Base-by-base conservation (phyloP, 2,113 vertebrate species). In the Pygoscelis adeliae region DNA sequence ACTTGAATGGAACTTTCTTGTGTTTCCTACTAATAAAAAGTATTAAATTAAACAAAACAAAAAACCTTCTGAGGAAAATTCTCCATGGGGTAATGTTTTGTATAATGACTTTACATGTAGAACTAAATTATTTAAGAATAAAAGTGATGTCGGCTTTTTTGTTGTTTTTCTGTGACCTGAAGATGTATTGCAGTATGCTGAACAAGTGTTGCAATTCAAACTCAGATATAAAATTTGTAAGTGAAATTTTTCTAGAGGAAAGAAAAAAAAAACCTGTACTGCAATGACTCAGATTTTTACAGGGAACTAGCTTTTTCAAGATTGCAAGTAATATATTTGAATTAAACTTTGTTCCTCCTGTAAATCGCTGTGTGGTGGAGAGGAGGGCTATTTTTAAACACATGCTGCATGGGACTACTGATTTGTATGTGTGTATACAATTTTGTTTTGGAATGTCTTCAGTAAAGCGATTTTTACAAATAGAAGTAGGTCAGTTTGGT, bases 281-380 rank as follows among this genome's bases (percentile, higher is more conserved):
- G 40, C 27, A 77, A 19, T 83, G 66, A 83, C 53, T 91, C 66
- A 83, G 49, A 83, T 59, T 93, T 93, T 93, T 80, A 85, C 30
- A 69, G 66, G 44, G 40, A 86, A 25, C 42, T 69, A 76, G 52
- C 46, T 82, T 94, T 96, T 87, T 72, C 46, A 91, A 71, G 59
- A 87, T 71, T 78, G 27, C 56, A 87, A 70, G 29, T 83, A 90
- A 78, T 89, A 32, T 38, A 53, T 86, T 90, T 83, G 83, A 94
- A 72, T 90, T 92, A 91, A 93, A 93, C 74, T 78, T 56, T 63
- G 26, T 91, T 71, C 52, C 14, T 91, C n/a, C n/a, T 90, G n/a
- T 21, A 93, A 72, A 93, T 66, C 4, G 5, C 44, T 76, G 8
- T 70, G 17, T 71, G 42, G 34, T 53, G 17, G 46, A 83, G 38